Base-by-base conservation (phyloP, 2,797 vertebrate species). In the Sebastes hubbsi region DNA sequence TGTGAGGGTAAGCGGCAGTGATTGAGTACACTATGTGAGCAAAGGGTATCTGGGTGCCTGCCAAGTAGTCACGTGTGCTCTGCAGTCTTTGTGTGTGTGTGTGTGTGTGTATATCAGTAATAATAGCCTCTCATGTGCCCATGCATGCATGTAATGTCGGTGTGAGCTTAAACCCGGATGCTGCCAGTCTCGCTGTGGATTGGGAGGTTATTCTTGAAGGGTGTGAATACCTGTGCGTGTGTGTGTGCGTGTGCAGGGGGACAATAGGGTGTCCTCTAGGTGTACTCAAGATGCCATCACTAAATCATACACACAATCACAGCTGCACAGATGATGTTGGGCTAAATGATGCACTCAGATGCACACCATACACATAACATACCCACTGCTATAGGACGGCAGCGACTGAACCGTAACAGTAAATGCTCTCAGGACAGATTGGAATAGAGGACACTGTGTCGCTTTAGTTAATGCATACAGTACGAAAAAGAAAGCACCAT, bases 21-120 rank as follows among this genome's bases (percentile, higher is more conserved):
- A 76, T 32, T 56, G 72, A 71, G 59, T 64, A 46, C 34, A 79
- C 56, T 55, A 62, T 78, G 46, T 55, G 74, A 80, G 56, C 16
- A 83, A 55, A 80, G 82, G 77, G 71, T 78, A 76, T 69, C 69
- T 88, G 85, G 77, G 62, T 56, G 54, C 80, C 72, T 73, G 82
- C 81, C 86, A 77, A 82, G 56, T 36, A 75, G 72, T 85, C 89
- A 90, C 66, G 38, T 89, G 81, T 52, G 56, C 78, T 49, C 77
- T 79, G 86, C 78, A 1, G 80, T 75, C 67, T 80, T 18, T 72
- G 64, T 67, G 69, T 55, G 68, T 72, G 30, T 72, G 66, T 72
- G 52, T 72, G 66, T 71, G 52, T 77, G 42, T 75, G 30, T 71
- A 36, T 76, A 29, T 60, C 49, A 27, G 56, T 73, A 73, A 75